Evolutionary conservation across 2,797 vertebrate genomes (phyloP).

Genomic region (Ficedula albicollis): DNA sequence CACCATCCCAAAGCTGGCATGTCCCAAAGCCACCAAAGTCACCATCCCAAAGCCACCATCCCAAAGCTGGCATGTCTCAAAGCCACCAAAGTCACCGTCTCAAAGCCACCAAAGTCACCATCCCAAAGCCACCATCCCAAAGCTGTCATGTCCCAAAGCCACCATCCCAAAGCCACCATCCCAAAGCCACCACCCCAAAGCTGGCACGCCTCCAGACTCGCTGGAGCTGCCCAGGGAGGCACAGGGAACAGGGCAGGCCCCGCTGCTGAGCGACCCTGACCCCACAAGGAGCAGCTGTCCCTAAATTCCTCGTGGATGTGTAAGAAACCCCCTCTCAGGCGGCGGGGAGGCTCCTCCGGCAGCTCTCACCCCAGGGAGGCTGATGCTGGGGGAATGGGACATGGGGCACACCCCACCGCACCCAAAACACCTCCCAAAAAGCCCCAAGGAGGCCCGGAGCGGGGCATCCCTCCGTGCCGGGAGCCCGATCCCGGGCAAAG

Average conservation of each 20-base stretch:
- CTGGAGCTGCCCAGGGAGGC: background rate
- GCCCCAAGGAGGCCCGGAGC: background rate
- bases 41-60: too few species aligned
- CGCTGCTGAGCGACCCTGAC: background rate
- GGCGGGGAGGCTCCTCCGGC: background rate
- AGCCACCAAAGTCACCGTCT: too few species aligned
- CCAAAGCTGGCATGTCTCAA: too few species aligned
- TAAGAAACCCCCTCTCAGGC: background rate
- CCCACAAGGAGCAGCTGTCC: background rate
- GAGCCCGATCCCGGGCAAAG: background rate
- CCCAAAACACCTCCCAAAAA: background rate
- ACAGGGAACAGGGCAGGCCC: background rate
- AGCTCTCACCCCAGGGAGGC: background rate
- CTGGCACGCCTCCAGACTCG: accelerated
- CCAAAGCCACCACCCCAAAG: background rate
- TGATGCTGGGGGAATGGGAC: accelerated
- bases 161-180: background rate
- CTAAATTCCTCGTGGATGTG: accelerated
- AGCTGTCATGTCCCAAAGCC: background rate
- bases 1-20: too few species aligned
- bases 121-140: background rate
- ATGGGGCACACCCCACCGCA: background rate
- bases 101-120: too few species aligned
- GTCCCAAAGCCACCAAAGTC: too few species aligned
- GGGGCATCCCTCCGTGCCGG: background rate